Base-by-base conservation (phyloP, 2,888 invertebrate species). In the Biston stratarius region DNA sequence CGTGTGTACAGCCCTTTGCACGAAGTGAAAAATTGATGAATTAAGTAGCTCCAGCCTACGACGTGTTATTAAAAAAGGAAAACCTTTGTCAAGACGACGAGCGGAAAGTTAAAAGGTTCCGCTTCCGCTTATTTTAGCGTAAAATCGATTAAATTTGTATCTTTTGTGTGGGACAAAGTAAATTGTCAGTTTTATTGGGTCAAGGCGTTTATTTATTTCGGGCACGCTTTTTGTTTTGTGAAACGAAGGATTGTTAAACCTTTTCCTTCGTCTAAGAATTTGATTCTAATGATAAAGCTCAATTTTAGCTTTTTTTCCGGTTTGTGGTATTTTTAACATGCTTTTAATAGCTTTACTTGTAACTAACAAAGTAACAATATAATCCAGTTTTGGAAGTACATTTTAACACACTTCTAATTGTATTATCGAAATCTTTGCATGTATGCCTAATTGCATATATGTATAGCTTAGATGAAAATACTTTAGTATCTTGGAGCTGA, bases 131-230 rank as follows among this genome's bases (percentile, higher is more conserved):
- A 59, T 67, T 67, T 67, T 53, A 59, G 58, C 67, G 44, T 15
- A 53, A 59, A 62, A 67, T 62, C 53, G 67, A 67, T 67, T 62
- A 67, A 62, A 62, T 62, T 48, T 53, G 59, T 62, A 59, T 62
- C 62, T 62, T 62, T 67, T 67, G 62, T 66, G 65, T 48, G 67
- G 58, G 14, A 52, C 52, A 52, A 62, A 66, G 66, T 61, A 66
- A 66, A 61, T 66, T 61, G 67, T 53, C 58, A 61, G 61, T 61
- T 53, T 45, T 56, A 56, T 61, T 53, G 44, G 53, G 53, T 53
- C 67, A 67, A 58, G 62, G 53, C 55, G 14, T 49, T 49, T 67
- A 59, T 62, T 67, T 62, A 62, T 59, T 61, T 51, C 51, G 55
- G 57, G 56, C 12, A 44, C 48, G 61, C 11, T 51, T 51, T 61